Evolutionary conservation across 2,797 vertebrate genomes (phyloP).

Genomic region (Spatula clypeata): DNA sequence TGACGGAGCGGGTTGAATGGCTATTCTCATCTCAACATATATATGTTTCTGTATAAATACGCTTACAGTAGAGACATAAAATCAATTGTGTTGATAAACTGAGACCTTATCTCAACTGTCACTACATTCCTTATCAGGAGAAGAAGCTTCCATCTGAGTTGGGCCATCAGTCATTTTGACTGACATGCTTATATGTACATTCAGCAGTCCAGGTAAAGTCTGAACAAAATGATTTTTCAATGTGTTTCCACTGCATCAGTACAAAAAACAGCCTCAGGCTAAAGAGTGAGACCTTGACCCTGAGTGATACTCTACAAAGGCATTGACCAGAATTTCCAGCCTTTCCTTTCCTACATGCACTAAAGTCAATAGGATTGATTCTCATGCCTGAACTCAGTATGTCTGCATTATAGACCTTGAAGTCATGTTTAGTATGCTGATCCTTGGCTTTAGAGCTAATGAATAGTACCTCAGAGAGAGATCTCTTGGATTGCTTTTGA

Average conservation of each 20-base stretch:
- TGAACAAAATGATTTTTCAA: background rate
- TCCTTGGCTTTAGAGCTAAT: background rate
- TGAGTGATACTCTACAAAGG: background rate
- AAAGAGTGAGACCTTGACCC: background rate
- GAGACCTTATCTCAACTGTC: background rate
- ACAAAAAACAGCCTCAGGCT: background rate
- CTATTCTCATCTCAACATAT: background rate
- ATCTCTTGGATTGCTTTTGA: background rate
- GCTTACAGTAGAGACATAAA: background rate
- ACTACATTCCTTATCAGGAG: background rate
- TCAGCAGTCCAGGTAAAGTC: background rate
- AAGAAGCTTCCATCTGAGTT: background rate
- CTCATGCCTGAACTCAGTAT: background rate
- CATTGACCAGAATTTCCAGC: background rate
- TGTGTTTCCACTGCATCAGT: rapidly evolving
- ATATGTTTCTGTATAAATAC: background rate
- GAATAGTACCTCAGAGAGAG: background rate
- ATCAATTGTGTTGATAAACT: background rate
- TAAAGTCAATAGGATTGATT: background rate
- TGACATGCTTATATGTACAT: background rate
- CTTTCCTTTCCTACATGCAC: background rate
- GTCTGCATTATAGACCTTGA: background rate
- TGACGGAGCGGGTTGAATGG: background rate
- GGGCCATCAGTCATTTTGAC: background rate
- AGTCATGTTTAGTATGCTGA: background rate